A percentile compares a stretch with the other conserved stretches of the same genome.
phyloP scores from a whole-genome alignment of 2,113 vertebrate genomes.

The Loxodonta africana region DNA sequence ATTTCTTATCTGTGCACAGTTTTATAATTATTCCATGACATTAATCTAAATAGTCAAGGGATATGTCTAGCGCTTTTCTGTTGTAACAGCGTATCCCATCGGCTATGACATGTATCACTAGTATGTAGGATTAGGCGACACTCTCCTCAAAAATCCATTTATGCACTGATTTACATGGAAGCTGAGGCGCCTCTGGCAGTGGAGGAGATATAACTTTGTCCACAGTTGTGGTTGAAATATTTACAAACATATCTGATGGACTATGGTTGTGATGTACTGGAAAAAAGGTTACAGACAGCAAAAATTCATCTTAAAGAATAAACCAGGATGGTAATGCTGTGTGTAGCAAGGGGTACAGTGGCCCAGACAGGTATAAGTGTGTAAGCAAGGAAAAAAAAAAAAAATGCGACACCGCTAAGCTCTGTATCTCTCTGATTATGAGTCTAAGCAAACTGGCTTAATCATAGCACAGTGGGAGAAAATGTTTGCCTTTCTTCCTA shows the following conservation, averaged over 20 bases:
- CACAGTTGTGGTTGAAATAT: not conserved
- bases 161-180: not conserved
- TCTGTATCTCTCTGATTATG: not conserved
- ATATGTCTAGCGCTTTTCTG: not conserved
- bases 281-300: not conserved
- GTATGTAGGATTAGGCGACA: not conserved
- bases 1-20: not conserved
- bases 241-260: not conserved
- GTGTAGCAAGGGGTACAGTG: not conserved
- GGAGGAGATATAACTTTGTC: not conserved
- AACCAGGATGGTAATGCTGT: not conserved
- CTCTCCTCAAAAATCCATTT: not conserved
- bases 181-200: not conserved
- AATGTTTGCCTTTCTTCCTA: not conserved
- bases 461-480: not conserved
- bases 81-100: not conserved
- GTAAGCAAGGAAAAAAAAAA: not conserved
- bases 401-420: not conserved
- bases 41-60: not conserved
- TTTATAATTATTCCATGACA: not conserved
- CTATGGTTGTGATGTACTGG: not conserved
- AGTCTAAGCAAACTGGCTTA: not conserved
- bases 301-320: not conserved
- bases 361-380: not conserved
- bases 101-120: not conserved